Evolutionary conservation across 2,888 invertebrate genomes (phyloP).

Genomic region (Sericinus montela): DNA sequence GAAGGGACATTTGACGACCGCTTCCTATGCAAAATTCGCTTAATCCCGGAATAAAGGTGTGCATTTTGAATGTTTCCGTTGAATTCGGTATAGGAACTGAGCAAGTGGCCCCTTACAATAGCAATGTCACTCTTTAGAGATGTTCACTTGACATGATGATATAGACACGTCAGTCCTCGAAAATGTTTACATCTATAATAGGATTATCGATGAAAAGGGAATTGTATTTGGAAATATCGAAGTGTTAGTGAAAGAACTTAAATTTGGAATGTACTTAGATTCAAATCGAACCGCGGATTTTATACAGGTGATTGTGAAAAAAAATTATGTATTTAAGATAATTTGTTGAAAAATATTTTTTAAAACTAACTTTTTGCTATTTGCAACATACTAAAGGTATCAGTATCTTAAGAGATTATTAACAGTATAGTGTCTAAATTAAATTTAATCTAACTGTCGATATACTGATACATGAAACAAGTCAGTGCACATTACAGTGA

Average conservation of each 20-base stretch:
- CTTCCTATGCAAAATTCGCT: conserved; percentile 74
- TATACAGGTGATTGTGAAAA: neutral
- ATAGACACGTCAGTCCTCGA: conserved; percentile 47
- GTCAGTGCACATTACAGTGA: conserved; percentile 22
- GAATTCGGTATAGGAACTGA: conserved; percentile 35
- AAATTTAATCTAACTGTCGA: conserved; percentile 1
- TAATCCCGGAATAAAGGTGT: conserved; percentile 74
- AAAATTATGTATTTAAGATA: no score
- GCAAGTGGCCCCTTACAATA: conserved; percentile 33
- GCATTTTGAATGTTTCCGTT: conserved; percentile 65
- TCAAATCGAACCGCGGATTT: conserved; percentile 3
- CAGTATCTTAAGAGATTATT: no score
- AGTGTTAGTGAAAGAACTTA: conserved; percentile 15
- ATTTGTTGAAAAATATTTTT: no score
- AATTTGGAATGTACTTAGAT: conserved; percentile 3
- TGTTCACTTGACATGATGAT: conserved; percentile 63
- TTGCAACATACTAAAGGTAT: no score
- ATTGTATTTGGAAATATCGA: conserved; percentile 32
- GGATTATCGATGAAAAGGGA: conserved; percentile 57
- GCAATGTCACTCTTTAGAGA: conserved; percentile 30
- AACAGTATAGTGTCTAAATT: neutral
- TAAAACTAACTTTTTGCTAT: no score
- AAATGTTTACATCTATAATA: conserved; percentile 67
- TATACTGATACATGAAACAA: conserved; percentile 9
- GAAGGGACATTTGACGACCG: conserved; percentile 61